Evolutionary conservation across 1,140 invertebrate genomes (phyloP).

Genomic region (Doryteuthis pealeii): DNA sequence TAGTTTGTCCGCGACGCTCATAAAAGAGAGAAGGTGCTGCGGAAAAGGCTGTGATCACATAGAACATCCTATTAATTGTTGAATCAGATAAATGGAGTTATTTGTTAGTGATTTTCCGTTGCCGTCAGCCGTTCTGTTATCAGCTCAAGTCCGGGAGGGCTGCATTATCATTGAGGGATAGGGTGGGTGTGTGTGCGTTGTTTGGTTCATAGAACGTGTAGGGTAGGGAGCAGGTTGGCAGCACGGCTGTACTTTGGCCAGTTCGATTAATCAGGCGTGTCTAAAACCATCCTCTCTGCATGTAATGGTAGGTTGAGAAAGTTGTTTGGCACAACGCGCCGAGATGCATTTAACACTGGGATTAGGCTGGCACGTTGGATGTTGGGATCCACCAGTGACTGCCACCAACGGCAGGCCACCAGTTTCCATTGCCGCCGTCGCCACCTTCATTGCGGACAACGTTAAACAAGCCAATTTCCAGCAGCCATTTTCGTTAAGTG

Average conservation of each 20-base stretch:
- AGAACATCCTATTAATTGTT: neutral
- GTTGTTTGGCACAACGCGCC: neutral
- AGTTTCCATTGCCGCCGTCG: no score
- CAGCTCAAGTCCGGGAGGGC: neutral
- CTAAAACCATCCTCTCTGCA: neutral
- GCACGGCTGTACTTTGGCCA: neutral
- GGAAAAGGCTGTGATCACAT: neutral
- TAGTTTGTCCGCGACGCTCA: no score
- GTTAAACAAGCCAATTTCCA: no score
- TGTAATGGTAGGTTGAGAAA: neutral
- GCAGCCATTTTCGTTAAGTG: no score
- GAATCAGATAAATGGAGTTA: conserved; percentile 5
- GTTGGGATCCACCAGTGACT: no score
- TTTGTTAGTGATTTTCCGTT: neutral
- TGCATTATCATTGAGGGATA: neutral
- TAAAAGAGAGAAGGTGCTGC: no score
- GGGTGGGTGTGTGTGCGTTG: neutral
- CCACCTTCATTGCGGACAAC: no score
- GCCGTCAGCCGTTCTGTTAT: neutral
- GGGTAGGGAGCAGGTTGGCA: neutral
- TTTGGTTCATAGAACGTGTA: neutral
- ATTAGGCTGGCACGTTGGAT: no score
- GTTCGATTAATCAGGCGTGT: conserved; percentile 7
- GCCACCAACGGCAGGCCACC: no score
- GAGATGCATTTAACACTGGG: no score